Evolutionary conservation across 2,888 invertebrate species (phyloP).

Genomic region (Cetonia aurata): DNA sequence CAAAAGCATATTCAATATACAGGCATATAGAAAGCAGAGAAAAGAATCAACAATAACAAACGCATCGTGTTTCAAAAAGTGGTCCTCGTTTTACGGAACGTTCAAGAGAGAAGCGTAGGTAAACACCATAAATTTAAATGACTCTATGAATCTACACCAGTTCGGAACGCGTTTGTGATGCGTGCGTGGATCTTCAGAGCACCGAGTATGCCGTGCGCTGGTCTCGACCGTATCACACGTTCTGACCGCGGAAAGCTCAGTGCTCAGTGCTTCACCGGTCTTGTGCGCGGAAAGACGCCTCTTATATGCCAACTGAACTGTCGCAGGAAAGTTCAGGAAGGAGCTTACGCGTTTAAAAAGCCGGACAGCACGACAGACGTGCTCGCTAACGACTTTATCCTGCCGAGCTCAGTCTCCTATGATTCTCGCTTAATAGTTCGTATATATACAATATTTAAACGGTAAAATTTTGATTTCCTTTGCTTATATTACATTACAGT

Average conservation of each 20-base stretch:
- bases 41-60: conserved; percentile 33
- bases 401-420: conserved; percentile 10
- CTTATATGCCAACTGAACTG: conserved; percentile 1
- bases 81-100: conserved; percentile 15
- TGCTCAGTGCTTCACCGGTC: conserved; percentile 44
- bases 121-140: conserved; percentile 53
- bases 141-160: conserved; percentile 35
- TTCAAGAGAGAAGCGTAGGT: conserved; percentile 48
- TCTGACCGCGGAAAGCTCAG: conserved; percentile 40
- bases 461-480: neutral
- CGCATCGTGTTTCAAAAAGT: conserved; percentile 36
- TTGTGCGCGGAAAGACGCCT: conserved; percentile 44
- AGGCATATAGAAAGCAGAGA: neutral
- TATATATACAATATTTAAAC: neutral
- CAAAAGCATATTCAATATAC: neutral
- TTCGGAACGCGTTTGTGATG: conserved; percentile 32
- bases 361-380: conserved; percentile 12
- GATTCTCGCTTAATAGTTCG: neutral
- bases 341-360: conserved; percentile 20
- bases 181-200: conserved; percentile 34
- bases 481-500: neutral
- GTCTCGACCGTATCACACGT: conserved; percentile 42
- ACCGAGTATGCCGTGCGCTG: conserved; percentile 33
- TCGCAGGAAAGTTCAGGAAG: conserved; percentile 30
- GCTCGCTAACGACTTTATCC: conserved; percentile 11